phyloP scores from a whole-genome alignment of 1,140 invertebrate genomes.

The Heterodera carotae region DNA sequence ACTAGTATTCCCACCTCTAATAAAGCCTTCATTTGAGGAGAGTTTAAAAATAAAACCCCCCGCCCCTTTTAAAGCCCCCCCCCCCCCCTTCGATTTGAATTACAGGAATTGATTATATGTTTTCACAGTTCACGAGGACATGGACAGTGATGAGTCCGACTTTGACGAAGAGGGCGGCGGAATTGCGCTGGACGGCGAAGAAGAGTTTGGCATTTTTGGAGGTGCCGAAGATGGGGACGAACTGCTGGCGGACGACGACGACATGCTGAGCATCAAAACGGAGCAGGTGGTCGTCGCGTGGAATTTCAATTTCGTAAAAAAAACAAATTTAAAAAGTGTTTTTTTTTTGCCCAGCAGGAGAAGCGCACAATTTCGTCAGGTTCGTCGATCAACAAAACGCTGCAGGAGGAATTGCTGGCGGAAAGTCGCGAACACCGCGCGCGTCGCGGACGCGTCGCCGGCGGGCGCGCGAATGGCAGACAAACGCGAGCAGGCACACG shows the following conservation, averaged over 20 bases:
- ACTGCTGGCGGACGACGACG: slow-evolving; percentile 40
- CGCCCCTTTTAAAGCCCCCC: too few species aligned
- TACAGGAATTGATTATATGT: slow-evolving; percentile 16
- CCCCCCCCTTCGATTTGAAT: too few species aligned
- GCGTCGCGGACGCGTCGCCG: neutral
- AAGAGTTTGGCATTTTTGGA: slow-evolving; percentile 47
- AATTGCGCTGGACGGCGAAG: slow-evolving; percentile 61
- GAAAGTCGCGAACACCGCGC: neutral
- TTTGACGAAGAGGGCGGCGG: slow-evolving; percentile 63
- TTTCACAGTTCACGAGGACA: slow-evolving; percentile 59
- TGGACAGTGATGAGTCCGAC: slow-evolving; percentile 61
- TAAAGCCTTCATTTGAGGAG: too few species aligned
- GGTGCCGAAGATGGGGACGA: slow-evolving; percentile 9
- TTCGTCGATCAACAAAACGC: slow-evolving; percentile 39
- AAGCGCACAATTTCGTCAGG: slow-evolving; percentile 57
- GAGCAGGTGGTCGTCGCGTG: slow-evolving; percentile 53
- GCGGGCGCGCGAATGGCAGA: neutral
- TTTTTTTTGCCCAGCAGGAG: slow-evolving; percentile 37
- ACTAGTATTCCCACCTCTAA: too few species aligned
- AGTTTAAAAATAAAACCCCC: too few species aligned
- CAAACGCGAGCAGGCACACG: neutral
- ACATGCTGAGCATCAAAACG: slow-evolving; percentile 54
- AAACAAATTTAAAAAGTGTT: slow-evolving; percentile 1
- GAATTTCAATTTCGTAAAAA: slow-evolving; percentile 21
- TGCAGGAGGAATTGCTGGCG: slow-evolving; percentile 17